phyloP scores from a whole-genome alignment of 2,888 invertebrate genomes.

The Nycteola revayana region DNA sequence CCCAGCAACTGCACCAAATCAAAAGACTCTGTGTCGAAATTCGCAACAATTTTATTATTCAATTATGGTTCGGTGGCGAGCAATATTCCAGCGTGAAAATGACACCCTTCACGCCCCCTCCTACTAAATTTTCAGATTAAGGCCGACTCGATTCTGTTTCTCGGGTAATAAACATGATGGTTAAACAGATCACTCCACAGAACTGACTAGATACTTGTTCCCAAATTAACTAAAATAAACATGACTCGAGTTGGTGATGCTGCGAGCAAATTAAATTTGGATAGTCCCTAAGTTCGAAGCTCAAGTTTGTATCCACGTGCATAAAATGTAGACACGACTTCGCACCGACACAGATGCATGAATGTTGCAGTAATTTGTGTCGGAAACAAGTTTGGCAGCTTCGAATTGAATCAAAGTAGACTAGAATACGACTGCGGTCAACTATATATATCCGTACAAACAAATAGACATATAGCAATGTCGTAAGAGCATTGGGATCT shows the following conservation, averaged over 20 bases:
- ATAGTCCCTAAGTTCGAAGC: slow-evolving; percentile 41
- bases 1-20: slow-evolving; percentile 48
- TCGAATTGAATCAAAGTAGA: slow-evolving; percentile 27
- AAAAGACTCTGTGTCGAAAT: slow-evolving; percentile 51
- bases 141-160: slow-evolving; percentile 46
- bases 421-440: not conserved
- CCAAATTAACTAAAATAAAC: slow-evolving; percentile 60
- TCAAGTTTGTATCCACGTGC: slow-evolving; percentile 50
- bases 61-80: slow-evolving; percentile 60
- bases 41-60: slow-evolving; percentile 67
- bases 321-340: slow-evolving; percentile 33
- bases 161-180: slow-evolving; percentile 59
- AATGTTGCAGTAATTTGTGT: slow-evolving; percentile 39
- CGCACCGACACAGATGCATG: slow-evolving; percentile 25
- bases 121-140: slow-evolving; percentile 43
- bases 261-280: slow-evolving; percentile 62
- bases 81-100: slow-evolving; percentile 65
- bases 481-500: slow-evolving; percentile 14
- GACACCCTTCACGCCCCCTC: slow-evolving; percentile 46
- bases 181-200: slow-evolving; percentile 53
- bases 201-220: slow-evolving; percentile 58
- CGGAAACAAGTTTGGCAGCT: slow-evolving; percentile 35
- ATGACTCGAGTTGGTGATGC: slow-evolving; percentile 22
- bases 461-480: no score
- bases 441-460: no score